Conservation (phyloP, 2,888 invertebrate genomes). For the Drosophila emarginata region DNA sequence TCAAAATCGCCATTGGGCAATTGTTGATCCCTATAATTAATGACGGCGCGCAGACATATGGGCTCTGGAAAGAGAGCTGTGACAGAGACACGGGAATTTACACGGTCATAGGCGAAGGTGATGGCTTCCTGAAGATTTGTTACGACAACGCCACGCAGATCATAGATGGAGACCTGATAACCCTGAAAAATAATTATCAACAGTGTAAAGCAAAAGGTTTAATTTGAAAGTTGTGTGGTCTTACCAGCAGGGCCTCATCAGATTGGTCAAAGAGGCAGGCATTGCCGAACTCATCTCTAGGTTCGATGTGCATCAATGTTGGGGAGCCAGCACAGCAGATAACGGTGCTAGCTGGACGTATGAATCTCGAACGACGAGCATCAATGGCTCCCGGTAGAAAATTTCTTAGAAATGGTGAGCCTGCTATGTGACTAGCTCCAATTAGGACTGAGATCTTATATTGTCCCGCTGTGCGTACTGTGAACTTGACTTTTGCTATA, state of each 20-base stretch:
- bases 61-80: constrained; percentile 90
- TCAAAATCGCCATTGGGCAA: constrained; percentile 95
- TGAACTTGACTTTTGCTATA: constrained; percentile 94
- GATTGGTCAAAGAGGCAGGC: constrained; percentile 86
- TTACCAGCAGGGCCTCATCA: constrained; percentile 85
- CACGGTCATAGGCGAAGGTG: constrained; percentile 89
- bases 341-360: constrained; percentile 91
- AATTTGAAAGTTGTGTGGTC: not conserved
- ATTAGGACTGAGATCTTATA: constrained; percentile 94
- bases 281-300: constrained; percentile 96
- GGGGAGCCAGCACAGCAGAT: constrained; percentile 91
- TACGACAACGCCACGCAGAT: constrained; percentile 85
- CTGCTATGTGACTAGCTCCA: constrained; percentile 90
- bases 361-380: constrained; percentile 91
- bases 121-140: constrained; percentile 85
- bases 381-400: constrained; percentile 93
- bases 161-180: constrained; percentile 85
- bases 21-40: constrained; percentile 88
- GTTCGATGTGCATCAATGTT: constrained; percentile 92
- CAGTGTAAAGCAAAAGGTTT: not conserved
- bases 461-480: constrained; percentile 94
- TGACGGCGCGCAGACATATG: constrained; percentile 91
- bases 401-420: constrained; percentile 92
- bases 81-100: constrained; percentile 90
- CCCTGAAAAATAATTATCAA: constrained; percentile 83